A percentile compares a stretch with the other conserved stretches of the same genome.
Evolutionary conservation across 2,113 vertebrate genomes (phyloP).

Genomic region (Psittacara wagleri): DNA sequence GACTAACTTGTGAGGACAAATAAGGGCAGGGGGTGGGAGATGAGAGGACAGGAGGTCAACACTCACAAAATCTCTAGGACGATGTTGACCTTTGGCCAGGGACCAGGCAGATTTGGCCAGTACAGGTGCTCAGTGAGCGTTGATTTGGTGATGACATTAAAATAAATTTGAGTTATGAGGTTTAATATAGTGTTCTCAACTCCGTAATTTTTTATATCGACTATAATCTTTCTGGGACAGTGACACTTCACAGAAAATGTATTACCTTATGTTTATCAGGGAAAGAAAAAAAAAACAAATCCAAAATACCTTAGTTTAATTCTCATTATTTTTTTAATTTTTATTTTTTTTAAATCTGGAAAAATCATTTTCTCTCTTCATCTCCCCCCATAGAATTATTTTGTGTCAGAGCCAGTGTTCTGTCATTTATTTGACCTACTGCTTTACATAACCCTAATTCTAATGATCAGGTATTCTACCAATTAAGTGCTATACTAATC

Average conservation of each 20-base stretch:
- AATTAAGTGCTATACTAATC: background rate
- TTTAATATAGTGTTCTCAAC: background rate
- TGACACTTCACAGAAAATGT: background rate
- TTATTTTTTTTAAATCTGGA: background rate
- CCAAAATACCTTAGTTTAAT: background rate
- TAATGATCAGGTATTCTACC: background rate
- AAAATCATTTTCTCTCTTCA: background rate
- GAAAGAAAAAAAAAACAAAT: background rate
- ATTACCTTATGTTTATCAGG: background rate
- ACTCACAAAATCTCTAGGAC: background rate
- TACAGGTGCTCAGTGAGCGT: background rate
- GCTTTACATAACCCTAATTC: background rate
- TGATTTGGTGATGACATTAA: background rate
- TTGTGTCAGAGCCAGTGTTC: rapidly evolving
- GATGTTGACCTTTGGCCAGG: background rate
- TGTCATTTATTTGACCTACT: background rate
- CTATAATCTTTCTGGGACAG: background rate
- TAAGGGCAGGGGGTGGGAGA: background rate
- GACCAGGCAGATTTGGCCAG: background rate
- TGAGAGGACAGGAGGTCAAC: rapidly evolving
- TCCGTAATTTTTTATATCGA: background rate
- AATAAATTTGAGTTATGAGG: background rate
- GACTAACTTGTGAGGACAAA: background rate
- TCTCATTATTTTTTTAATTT: background rate
- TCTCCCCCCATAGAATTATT: background rate